Evolutionary conservation across 2,888 invertebrate species (phyloP).

Genomic region (Phania funesta): DNA sequence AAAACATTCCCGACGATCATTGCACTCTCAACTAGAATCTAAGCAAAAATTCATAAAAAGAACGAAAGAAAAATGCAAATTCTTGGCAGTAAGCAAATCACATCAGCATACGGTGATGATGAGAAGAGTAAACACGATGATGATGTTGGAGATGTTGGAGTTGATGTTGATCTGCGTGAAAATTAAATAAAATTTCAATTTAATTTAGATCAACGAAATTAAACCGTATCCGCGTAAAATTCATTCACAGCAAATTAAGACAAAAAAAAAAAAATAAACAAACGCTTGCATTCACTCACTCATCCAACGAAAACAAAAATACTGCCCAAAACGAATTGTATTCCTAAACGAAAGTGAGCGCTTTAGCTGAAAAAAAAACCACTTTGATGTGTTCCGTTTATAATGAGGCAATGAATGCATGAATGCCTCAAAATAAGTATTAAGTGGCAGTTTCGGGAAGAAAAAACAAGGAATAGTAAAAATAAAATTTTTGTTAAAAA

Average conservation of each 20-base stretch:
- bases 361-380: slow-evolving; percentile 13
- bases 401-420: slow-evolving; percentile 68
- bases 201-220: slow-evolving; percentile 68
- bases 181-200: slow-evolving; percentile 66
- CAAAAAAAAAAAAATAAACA: slow-evolving; percentile 1
- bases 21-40: slow-evolving; percentile 67
- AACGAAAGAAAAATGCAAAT: slow-evolving; percentile 29
- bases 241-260: slow-evolving; percentile 67
- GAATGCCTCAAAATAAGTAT: slow-evolving; percentile 63
- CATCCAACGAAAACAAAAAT: not conserved
- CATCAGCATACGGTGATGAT: not conserved
- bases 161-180: slow-evolving; percentile 46
- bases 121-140: not conserved
- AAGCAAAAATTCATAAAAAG: not conserved
- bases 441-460: slow-evolving; percentile 44
- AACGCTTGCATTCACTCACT: not conserved
- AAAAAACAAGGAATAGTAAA: not conserved
- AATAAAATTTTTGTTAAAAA: not conserved
- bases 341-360: not conserved
- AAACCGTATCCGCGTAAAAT: slow-evolving; percentile 68
- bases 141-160: slow-evolving; percentile 1
- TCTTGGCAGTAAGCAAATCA: slow-evolving; percentile 61
- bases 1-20: slow-evolving; percentile 63
- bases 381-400: slow-evolving; percentile 61
- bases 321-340: slow-evolving; percentile 32